Conservation (phyloP, 2,888 invertebrate genomes). For the Steinernema hermaphroditum region DNA sequence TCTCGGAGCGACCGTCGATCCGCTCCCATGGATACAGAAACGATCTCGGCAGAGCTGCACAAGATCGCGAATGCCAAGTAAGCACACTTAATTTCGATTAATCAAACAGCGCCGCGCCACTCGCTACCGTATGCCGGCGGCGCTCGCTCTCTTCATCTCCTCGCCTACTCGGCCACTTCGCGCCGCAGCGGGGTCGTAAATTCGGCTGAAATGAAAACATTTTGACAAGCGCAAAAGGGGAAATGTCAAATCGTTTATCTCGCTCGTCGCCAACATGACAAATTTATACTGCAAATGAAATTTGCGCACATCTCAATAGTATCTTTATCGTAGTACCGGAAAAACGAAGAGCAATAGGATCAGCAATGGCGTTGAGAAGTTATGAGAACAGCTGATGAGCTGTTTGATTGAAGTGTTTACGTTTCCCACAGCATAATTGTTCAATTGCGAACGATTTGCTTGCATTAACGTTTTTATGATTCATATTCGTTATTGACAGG, state of each 20-base stretch:
- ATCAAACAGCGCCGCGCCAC: conserved; percentile 1
- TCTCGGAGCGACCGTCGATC: not conserved
- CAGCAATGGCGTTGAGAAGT: too few relatives aligned
- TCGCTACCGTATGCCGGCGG: conserved; percentile 16
- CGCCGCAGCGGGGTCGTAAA: conserved; percentile 30
- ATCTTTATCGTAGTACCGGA: too few relatives aligned
- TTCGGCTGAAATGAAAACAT: conserved; percentile 30
- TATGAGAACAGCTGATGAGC: too few relatives aligned
- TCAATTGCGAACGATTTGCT: too few relatives aligned
- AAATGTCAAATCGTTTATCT: conserved; percentile 30
- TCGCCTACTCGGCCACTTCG: conserved; percentile 18
- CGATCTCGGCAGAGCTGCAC: conserved; percentile 34
- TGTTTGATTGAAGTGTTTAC: too few relatives aligned
- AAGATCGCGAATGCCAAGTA: conserved; percentile 37
- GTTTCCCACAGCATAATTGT: too few relatives aligned
- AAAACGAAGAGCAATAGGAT: too few relatives aligned
- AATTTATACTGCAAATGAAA: conserved; percentile 12
- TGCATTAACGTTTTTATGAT: too few relatives aligned
- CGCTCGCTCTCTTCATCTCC: conserved; percentile 16
- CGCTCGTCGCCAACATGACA: not conserved
- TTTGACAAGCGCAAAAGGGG: conserved; percentile 28
- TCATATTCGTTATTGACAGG: too few relatives aligned
- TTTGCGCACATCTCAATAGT: conserved; percentile 17
- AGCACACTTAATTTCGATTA: conserved; percentile 27
- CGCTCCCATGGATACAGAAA: conserved; percentile 20